Evolutionary conservation across 1,140 invertebrate genomes (phyloP).

Genomic region (Temnothorax longispinosus): DNA sequence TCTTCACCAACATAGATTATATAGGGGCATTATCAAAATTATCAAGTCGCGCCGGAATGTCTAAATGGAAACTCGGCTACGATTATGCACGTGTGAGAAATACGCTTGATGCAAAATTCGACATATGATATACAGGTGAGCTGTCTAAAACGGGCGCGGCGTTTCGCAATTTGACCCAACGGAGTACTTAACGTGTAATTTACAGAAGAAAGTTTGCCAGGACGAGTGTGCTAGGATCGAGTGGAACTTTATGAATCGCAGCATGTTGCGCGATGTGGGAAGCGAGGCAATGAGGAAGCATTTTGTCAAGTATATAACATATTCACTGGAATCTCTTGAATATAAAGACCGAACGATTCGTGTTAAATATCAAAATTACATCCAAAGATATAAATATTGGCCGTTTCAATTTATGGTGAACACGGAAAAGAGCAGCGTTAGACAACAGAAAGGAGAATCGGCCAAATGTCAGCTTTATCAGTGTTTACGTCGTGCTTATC

Average conservation of each 20-base stretch:
- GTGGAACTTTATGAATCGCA: constrained; percentile 76
- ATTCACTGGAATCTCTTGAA: constrained; percentile 12
- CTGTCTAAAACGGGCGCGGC: not conserved
- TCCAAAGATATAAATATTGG: constrained; percentile 74
- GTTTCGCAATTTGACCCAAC: constrained; percentile 6
- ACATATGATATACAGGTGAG: constrained; percentile 68
- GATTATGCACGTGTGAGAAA: too few relatives aligned
- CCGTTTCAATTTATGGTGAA: constrained; percentile 72
- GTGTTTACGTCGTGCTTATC: constrained; percentile 73
- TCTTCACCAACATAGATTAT: constrained; percentile 64
- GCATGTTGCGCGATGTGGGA: constrained; percentile 43
- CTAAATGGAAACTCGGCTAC: too few relatives aligned
- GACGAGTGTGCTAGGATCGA: constrained; percentile 71
- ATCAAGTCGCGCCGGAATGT: too few relatives aligned
- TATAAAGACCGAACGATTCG: not conserved
- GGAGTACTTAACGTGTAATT: constrained; percentile 1
- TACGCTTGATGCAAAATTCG: constrained; percentile 19
- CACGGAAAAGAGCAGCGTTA: not conserved
- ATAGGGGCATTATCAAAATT: constrained; percentile 54
- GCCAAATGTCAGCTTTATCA: constrained; percentile 70
- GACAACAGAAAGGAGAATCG: not conserved
- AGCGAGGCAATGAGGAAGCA: constrained; percentile 60
- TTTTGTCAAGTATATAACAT: constrained; percentile 69
- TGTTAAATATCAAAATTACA: not conserved
- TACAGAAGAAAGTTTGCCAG: constrained; percentile 58